Conservation (phyloP, 2,888 invertebrate species). For the Crepidodera aurea region DNA sequence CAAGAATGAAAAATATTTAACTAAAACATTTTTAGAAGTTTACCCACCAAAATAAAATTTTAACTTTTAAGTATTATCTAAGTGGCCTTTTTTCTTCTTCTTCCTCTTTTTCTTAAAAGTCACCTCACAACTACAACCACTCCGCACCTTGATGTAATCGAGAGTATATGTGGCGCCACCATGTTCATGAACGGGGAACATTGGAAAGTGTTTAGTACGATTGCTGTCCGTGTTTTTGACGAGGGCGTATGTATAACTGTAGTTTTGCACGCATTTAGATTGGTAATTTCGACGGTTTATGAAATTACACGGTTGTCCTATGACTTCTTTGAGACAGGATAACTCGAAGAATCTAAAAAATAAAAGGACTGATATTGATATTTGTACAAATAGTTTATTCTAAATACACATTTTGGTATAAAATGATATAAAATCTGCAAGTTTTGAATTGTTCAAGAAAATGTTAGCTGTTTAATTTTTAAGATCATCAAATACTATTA, state of each 20-base stretch:
- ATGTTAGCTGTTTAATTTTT: no score
- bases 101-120: conserved; percentile 51
- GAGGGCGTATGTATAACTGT: conserved; percentile 84
- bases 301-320: conserved; percentile 76
- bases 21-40: not conserved
- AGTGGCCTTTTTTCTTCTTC: conserved; percentile 41
- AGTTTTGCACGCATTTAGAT: conserved; percentile 84
- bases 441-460: no score
- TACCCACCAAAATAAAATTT: not conserved
- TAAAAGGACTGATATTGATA: not conserved
- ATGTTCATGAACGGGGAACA: conserved; percentile 64
- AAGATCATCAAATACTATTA: no score
- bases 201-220: conserved; percentile 58
- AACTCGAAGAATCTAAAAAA: conserved; percentile 73
- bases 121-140: conserved; percentile 86
- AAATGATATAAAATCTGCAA: no score
- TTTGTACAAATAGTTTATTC: not conserved
- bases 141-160: conserved; percentile 83
- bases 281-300: conserved; percentile 74
- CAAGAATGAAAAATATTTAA: no score
- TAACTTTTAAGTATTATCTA: conserved; percentile 15
- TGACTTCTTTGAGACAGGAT: conserved; percentile 76
- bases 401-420: no score
- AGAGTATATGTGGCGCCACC: conserved; percentile 70
- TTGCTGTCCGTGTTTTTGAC: conserved; percentile 70